phyloP scores from a whole-genome alignment of 2,888 invertebrate genomes.

The Tryphoninae sp. region DNA sequence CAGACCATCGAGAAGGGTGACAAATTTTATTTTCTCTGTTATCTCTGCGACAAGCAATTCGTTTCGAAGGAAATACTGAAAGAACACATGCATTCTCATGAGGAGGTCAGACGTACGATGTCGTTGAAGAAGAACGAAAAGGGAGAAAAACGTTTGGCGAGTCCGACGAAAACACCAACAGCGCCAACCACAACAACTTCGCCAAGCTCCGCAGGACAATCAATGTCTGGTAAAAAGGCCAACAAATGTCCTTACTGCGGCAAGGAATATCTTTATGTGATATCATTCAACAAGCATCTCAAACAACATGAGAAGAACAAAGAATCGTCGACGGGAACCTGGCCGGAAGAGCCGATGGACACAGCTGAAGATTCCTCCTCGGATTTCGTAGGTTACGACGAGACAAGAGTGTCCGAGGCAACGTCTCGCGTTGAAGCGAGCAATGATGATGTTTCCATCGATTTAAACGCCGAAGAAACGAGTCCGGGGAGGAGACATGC shows the following conservation, averaged over 20 bases:
- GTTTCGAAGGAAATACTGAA: conserved; percentile 77
- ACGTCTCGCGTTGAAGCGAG: conserved; percentile 43
- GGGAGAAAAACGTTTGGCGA: conserved; percentile 67
- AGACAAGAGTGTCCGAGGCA: conserved; percentile 58
- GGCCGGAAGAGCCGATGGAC: conserved; percentile 62
- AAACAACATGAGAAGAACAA: conserved; percentile 77
- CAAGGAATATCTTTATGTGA: conserved; percentile 79
- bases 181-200: conserved; percentile 2
- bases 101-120: conserved; percentile 76
- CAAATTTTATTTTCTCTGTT: conserved; percentile 77
- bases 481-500: conserved; percentile 55
- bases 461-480: conserved; percentile 12
- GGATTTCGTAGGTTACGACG: conserved; percentile 65
- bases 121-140: conserved; percentile 72
- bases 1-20: conserved; percentile 72
- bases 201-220: conserved; percentile 66
- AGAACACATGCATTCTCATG: conserved; percentile 79
- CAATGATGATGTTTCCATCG: conserved; percentile 34
- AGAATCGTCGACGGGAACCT: conserved; percentile 47
- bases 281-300: conserved; percentile 78
- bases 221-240: conserved; percentile 74
- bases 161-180: conserved; percentile 22
- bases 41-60: conserved; percentile 78
- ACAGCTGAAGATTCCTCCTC: conserved; percentile 64
- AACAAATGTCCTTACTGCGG: conserved; percentile 80